These are phyloP conservation scores for Mechanitis messenoides DNA, from an alignment of 2,888 invertebrate species.

Conservation along the genomic window DNA sequence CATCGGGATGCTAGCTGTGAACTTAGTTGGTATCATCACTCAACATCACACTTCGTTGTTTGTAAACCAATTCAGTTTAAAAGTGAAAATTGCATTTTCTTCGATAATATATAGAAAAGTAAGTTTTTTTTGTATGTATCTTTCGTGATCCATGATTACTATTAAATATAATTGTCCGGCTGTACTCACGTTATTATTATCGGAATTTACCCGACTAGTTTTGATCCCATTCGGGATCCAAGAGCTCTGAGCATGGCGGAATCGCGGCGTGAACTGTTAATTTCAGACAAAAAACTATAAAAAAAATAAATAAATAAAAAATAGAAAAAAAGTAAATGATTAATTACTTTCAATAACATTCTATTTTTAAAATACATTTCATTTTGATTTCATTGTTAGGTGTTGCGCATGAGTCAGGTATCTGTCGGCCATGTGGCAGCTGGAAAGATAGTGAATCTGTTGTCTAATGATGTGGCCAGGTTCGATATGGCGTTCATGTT, in stretches of 20 bases:
- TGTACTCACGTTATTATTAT: no score
- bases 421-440: slow-evolving; percentile 81
- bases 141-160: no score
- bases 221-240: no score
- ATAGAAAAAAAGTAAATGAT: no score
- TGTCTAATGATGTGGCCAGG: slow-evolving; percentile 89
- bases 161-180: no score
- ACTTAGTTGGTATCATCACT: slow-evolving; percentile 72
- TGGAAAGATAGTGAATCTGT: slow-evolving; percentile 87
- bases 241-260: no score
- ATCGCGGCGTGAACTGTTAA: no score
- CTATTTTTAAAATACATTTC: no score
- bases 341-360: no score
- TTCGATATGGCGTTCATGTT: slow-evolving; percentile 85
- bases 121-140: slow-evolving; percentile 19
- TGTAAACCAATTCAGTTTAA: slow-evolving; percentile 80
- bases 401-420: slow-evolving; percentile 83
- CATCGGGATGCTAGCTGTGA: slow-evolving; percentile 66
- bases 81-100: slow-evolving; percentile 82
- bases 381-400: slow-evolving; percentile 54
- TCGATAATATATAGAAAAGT: slow-evolving; percentile 87
- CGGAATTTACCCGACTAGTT: no score
- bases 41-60: slow-evolving; percentile 84
- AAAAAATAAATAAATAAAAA: no score
- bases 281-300: no score